These are phyloP conservation scores for Amiota communis DNA, from an alignment of 2,888 invertebrate genomes.

Conservation along the genomic window DNA sequence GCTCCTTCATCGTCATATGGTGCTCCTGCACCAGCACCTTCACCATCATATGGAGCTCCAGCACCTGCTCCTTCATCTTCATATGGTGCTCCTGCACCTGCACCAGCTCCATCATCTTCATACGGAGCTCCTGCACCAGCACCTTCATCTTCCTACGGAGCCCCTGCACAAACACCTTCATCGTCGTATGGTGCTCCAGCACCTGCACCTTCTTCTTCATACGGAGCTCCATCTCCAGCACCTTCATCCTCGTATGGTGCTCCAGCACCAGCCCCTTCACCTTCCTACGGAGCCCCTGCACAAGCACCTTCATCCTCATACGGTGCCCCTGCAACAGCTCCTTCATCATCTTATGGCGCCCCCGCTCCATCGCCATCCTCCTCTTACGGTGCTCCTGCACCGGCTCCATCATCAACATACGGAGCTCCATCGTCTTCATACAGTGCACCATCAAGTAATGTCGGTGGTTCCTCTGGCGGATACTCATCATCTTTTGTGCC, in stretches of 20 bases:
- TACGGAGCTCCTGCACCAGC: slow-evolving; percentile 68
- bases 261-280: slow-evolving; percentile 70
- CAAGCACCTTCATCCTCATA: slow-evolving; percentile 53
- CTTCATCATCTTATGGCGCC: slow-evolving; percentile 65
- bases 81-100: slow-evolving; percentile 70
- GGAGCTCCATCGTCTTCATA: slow-evolving; percentile 59
- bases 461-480: slow-evolving; percentile 43
- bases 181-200: slow-evolving; percentile 45
- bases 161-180: slow-evolving; percentile 37
- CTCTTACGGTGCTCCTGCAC: slow-evolving; percentile 50
- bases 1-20: slow-evolving; percentile 62
- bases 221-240: slow-evolving; percentile 33
- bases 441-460: slow-evolving; percentile 44
- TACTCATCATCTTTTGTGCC: slow-evolving; percentile 47
- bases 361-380: slow-evolving; percentile 67
- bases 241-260: slow-evolving; percentile 76
- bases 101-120: slow-evolving; percentile 61
- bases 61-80: slow-evolving; percentile 47
- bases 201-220: slow-evolving; percentile 56
- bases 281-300: slow-evolving; percentile 74
- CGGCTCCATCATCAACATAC: slow-evolving; percentile 53
- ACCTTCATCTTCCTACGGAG: slow-evolving; percentile 48
- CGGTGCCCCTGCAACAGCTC: slow-evolving; percentile 56
- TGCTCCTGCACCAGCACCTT: slow-evolving; percentile 49
- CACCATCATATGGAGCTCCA: slow-evolving; percentile 70